Base-by-base conservation (phyloP, 35 echinoderm and acorn worm genomes). In the Apostichopus parvimensis region DNA sequence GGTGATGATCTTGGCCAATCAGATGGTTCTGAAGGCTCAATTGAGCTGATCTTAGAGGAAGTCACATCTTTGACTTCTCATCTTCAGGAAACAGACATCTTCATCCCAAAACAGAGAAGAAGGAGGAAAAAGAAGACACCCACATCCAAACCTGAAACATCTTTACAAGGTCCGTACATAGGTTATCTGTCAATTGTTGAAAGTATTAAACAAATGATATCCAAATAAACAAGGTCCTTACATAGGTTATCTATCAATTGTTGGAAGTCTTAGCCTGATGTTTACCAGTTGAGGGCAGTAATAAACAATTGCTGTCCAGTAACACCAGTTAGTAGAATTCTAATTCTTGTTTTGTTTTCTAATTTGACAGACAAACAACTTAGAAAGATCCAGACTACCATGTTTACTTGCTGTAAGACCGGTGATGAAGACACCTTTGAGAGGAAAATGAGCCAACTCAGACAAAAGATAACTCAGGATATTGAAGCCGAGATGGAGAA, bases 341-440 rank as follows among this genome's bases (percentile, higher is more conserved):
- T 45, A 13, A 83, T 82, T 2, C 8, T 71, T 61, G 24, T 79
- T 91, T 87, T 65, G 70, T 58, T 76, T 57, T 53, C 25, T 92
- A 8, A 72, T n/a, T 90, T 68, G 24, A 52, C 93, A 97, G 95
- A 90, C 60, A 79, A 59, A 25, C 65, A 57, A 57, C 89, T 93
- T 11, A 59, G 79, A 10, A 34, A 57, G 56, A 45, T 97, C 1
- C 92, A 87, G 10, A 89, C 82, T 95, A 87, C 94, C 57, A 80
- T 95, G 8, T 95, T 80, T 80, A 97, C 95, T 53, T 90, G 84
- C 59, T 97, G 95, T 56, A 94, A 92, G 79, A 94, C 91, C 86
- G 93, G 95, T 11, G 86, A 94, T 83, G 90, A 56, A 52, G 26
- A 10, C 13, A 66, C 7, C 55, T 87, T 87, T 81, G 15, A 96